These are phyloP conservation scores for Crax fasciolata DNA, from an alignment of 2,797 vertebrate genomes.

Conservation along the genomic window DNA sequence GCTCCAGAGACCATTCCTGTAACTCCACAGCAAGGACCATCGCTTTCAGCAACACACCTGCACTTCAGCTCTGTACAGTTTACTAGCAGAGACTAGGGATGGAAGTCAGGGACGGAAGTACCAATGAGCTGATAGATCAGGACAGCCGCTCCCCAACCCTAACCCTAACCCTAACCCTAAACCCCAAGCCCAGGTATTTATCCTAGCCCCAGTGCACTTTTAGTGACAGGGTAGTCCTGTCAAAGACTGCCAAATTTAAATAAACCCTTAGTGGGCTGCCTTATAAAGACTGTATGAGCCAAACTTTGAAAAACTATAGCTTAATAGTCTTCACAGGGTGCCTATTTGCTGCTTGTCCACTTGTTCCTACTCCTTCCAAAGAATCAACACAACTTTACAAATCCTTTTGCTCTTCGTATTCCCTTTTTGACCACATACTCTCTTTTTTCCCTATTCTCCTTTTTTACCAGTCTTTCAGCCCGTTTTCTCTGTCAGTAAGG, in stretches of 20 bases:
- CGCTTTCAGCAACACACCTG: rapidly evolving
- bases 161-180: too few species aligned
- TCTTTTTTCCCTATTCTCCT: not conserved
- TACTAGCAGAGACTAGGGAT: not conserved
- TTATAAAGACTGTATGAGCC: not conserved
- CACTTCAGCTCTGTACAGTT: not conserved
- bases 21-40: not conserved
- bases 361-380: not conserved
- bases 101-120: not conserved
- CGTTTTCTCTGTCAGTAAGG: not conserved
- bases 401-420: not conserved
- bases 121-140: not conserved
- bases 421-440: too few species aligned
- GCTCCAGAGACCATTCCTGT: not conserved
- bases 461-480: not conserved
- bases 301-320: not conserved
- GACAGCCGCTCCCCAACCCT: not conserved
- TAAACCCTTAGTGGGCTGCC: not conserved
- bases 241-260: not conserved
- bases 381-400: not conserved
- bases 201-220: not conserved
- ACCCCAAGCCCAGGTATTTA: not conserved
- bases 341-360: not conserved
- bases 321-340: not conserved
- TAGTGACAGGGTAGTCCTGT: not conserved